These are phyloP conservation scores for Istiophorus platypterus DNA, from an alignment of 2,113 vertebrate genomes.

Conservation along the genomic window DNA sequence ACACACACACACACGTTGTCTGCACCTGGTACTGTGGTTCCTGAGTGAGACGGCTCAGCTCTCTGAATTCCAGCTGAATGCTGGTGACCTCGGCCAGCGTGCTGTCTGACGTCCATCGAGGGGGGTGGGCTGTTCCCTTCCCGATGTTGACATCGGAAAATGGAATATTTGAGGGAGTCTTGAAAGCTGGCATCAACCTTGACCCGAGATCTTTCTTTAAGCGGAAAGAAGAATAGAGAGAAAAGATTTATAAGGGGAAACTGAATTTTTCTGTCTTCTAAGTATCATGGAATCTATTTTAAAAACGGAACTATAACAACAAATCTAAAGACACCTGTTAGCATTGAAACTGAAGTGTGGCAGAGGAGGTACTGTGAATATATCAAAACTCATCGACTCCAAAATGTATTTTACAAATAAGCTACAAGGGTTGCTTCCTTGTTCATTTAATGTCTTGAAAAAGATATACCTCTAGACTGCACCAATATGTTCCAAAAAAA, in stretches of 20 bases:
- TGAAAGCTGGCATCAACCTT: slow-evolving; percentile 95
- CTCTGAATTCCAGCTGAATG: slow-evolving; percentile 96
- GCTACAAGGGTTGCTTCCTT: background rate
- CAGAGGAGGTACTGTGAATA: background rate
- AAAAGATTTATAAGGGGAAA: background rate
- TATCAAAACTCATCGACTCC: background rate
- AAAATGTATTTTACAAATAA: background rate
- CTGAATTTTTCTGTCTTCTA: too few relatives aligned
- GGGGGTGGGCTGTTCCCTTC: slow-evolving; percentile 92
- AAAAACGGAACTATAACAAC: background rate
- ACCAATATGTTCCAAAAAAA: background rate
- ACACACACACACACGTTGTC: background rate
- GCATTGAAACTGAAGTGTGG: background rate
- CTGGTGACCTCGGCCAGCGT: slow-evolving; percentile 97
- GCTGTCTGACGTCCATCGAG: slow-evolving; percentile 96
- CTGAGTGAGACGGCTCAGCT: slow-evolving; percentile 93
- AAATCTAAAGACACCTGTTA: background rate
- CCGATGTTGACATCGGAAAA: slow-evolving; percentile 98
- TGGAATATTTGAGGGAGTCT: slow-evolving; percentile 93
- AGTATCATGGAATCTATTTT: too few relatives aligned
- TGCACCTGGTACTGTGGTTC: slow-evolving; percentile 89
- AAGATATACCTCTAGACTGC: background rate
- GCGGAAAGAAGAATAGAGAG: background rate
- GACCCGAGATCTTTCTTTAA: slow-evolving; percentile 92
- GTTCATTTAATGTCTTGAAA: background rate